A percentile compares a stretch with the other conserved stretches of the same genome.
These are phyloP conservation scores for Aplidium turbinatum DNA, from an alignment of 23 tunicate species.

Conservation along the genomic window DNA sequence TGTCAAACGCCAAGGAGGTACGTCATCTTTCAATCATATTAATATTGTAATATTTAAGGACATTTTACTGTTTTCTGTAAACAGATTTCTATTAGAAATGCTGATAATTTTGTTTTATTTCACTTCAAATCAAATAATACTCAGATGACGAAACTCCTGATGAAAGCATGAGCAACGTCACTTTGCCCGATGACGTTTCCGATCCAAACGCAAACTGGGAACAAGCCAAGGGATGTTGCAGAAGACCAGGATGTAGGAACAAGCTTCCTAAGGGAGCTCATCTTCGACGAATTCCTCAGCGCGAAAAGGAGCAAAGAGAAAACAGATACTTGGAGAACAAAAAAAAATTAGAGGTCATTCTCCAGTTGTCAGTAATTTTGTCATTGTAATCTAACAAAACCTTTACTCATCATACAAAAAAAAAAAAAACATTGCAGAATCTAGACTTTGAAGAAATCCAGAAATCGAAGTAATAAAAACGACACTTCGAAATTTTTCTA, in stretches of 20 bases:
- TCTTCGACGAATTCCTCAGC: not conserved
- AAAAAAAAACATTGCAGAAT: too few species aligned
- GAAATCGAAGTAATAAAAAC: too few species aligned
- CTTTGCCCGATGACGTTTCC: not conserved
- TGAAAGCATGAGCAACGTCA: not conserved
- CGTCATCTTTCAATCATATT: too few species aligned
- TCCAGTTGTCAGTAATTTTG: too few species aligned
- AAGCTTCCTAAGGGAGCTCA: constrained; percentile 2
- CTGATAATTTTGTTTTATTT: too few species aligned
- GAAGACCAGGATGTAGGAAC: constrained; percentile 30
- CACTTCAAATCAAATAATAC: too few species aligned
- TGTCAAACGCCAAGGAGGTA: constrained; percentile 11
- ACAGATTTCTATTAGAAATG: too few species aligned
- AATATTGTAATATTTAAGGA: too few species aligned
- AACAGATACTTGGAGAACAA: not conserved
- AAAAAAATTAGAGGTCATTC: not conserved
- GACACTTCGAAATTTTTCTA: too few species aligned
- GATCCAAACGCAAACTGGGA: not conserved
- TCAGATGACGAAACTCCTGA: not conserved
- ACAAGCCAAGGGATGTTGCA: constrained; percentile 52
- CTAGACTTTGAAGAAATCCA: too few species aligned
- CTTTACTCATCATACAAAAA: too few species aligned
- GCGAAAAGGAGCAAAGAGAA: not conserved
- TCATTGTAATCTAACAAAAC: too few species aligned
- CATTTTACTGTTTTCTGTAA: not conserved